Evolutionary conservation across 2,113 vertebrate genomes (phyloP), one percentile per base, ranked within the genome.

Genomic region (Archilochus colubris): DNA sequence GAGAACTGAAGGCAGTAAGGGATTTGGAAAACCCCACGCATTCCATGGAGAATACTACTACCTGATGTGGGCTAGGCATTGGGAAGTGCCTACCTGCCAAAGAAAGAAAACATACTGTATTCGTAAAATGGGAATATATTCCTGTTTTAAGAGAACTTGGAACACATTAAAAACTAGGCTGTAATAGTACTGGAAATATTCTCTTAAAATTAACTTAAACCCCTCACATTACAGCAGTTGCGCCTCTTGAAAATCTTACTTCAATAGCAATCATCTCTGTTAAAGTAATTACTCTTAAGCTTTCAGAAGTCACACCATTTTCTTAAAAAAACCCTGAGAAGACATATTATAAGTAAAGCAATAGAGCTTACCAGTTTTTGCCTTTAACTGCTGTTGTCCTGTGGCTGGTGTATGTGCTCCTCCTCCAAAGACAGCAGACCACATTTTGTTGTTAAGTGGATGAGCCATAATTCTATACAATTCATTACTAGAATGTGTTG

Each of bases 401-500:
- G 97, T 97, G 36, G 91, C 86, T 74, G 98, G 96, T 4, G 81
- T 95, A 43, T 97, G 98, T 20, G 98, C 98, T 50, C 99, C 99
- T 91, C 99, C 99, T 77, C 99, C 99, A 83, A 99, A 99, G 66
- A 99, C 59, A 19, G 98, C 98, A 96, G 98, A 98, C 99, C 99
- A 99, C 95, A 99, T 99, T 95, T 98, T 99, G 95, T 97, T 97
- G 96, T 98, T 99, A 89, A 99, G 98, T n/a, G 99, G 98, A 96
- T 99, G 99, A 77, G 98, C 98, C 88, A 98, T 97, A 77, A 99
- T 98, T 91, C 98, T 99, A 92, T 99, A 99, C 25, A 99, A 97
- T 92, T 99, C 98, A 62, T 98, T 98, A 97, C 98, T 99, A 80
- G 99, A 99, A 98, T 99, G 99, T 62, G 99, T 99, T 96, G 99